Evolutionary conservation across 92 coral and sea anemone species (phyloP), one percentile per base, ranked within the genome.

Genomic region (Meandrina meandrites): DNA sequence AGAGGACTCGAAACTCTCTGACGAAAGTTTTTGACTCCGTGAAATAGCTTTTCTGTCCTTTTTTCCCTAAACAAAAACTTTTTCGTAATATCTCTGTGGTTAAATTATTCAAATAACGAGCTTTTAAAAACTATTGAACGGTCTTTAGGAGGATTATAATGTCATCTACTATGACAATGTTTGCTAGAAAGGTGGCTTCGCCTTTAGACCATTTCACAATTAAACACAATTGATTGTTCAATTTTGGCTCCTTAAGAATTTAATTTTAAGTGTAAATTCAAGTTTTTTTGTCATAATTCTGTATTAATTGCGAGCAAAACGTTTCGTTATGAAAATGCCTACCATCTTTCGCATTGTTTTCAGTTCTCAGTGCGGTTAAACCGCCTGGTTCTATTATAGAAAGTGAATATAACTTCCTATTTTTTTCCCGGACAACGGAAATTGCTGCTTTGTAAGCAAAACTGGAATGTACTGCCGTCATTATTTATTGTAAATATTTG

Each of bases 91-190:
- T 76, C 62, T 24, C 16, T 37, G 35, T 1, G 45, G 35, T n/a
- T 35, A 37, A 45, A 47, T 85, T 85, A 76, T 85, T 85, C 75
- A 85, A 45, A 76, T 21, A 31, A 11, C n/a, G n/a, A 45, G 35
- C 5, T 24, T 74, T 30, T 62, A 34, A 3, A 30, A 68, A 32
- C 51, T 9, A 57, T 13, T n/a, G 51, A 18, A 69, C 1, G 66
- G 77, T 42, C 36, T 76, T 85, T 77, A 47, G 48, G 47, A 45
- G 88, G 88, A 85, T 85, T 85, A 85, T 22, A 31, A 22, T 73
- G 86, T 71, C 75, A 77, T 78, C 47, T 35, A 22, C 2, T 24
- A 24, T 74, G 87, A 84, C 72, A 72, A 84, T 48, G 71, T 36
- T 28, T 68, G 77, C 31, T 40, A 74, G 8, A 66, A 24, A 53